Evolutionary conservation across 2,113 vertebrate genomes (phyloP).

Genomic region (Tinamus guttatus): DNA sequence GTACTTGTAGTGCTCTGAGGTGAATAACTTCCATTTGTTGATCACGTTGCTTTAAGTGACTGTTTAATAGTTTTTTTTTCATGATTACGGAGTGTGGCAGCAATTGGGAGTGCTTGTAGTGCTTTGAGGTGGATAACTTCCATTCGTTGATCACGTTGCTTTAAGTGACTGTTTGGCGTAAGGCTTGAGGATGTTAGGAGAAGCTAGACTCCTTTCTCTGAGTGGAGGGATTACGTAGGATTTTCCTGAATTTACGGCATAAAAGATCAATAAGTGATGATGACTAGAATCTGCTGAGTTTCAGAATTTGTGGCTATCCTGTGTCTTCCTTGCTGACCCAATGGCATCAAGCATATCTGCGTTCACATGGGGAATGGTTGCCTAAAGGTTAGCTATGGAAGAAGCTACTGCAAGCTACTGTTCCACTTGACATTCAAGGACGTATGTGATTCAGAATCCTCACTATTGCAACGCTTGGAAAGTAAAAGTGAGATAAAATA

Average conservation of each 20-base stretch:
- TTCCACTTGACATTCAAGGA: neutral
- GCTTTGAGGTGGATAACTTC: neutral
- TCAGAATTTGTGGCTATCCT: rapidly evolving
- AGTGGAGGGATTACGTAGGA: neutral
- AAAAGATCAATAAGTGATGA: neutral
- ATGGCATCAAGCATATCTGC: rapidly evolving
- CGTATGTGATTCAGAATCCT: neutral
- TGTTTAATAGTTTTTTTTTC: neutral
- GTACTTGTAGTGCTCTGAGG: neutral
- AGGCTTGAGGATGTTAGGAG: neutral
- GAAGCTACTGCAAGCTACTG: neutral
- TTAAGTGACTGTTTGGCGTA: neutral
- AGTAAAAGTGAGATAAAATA: neutral
- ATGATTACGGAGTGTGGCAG: neutral
- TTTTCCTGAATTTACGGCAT: neutral
- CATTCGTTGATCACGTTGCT: neutral
- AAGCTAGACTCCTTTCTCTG: neutral
- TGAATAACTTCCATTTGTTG: neutral
- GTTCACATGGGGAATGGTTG: neutral
- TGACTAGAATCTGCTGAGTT: neutral
- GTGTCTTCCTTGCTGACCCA: rapidly evolving
- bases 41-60: neutral
- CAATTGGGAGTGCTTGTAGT: neutral
- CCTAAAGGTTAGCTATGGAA: neutral
- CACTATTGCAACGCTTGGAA: neutral